Evolutionary conservation across 2,797 vertebrate species (phyloP).

Genomic region (Cirrhinus mrigala): DNA sequence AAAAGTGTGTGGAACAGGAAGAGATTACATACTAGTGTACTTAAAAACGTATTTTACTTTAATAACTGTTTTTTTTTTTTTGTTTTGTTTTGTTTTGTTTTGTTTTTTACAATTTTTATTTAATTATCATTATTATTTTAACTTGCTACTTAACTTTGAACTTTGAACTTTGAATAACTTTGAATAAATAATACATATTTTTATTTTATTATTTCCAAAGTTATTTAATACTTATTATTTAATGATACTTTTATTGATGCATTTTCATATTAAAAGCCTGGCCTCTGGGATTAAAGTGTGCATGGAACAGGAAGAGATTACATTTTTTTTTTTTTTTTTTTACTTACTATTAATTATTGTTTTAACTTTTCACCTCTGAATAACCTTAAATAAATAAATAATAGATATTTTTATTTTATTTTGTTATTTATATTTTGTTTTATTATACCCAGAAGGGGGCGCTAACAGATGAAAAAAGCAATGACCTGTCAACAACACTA

Average conservation of each 20-base stretch:
- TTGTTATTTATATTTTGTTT: not conserved
- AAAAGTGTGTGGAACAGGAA: not conserved
- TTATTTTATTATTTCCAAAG: not conserved
- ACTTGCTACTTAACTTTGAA: no score
- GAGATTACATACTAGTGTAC: no score
- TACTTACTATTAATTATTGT: not conserved
- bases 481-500: not conserved
- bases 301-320: not conserved
- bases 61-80: not conserved
- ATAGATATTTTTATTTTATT: not conserved
- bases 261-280: constrained; percentile 1
- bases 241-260: not conserved
- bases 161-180: not conserved
- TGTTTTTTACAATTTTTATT: not conserved
- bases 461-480: not conserved
- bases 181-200: not conserved
- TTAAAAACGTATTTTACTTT: no score
- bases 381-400: not conserved
- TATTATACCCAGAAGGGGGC: not conserved
- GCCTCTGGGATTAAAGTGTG: not conserved
- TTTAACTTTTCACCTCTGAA: not conserved
- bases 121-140: not conserved
- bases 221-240: not conserved
- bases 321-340: not conserved
- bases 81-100: no score